These are phyloP conservation scores for Amniataba percoides DNA, from an alignment of 2,797 vertebrate species.

Conservation along the genomic window DNA sequence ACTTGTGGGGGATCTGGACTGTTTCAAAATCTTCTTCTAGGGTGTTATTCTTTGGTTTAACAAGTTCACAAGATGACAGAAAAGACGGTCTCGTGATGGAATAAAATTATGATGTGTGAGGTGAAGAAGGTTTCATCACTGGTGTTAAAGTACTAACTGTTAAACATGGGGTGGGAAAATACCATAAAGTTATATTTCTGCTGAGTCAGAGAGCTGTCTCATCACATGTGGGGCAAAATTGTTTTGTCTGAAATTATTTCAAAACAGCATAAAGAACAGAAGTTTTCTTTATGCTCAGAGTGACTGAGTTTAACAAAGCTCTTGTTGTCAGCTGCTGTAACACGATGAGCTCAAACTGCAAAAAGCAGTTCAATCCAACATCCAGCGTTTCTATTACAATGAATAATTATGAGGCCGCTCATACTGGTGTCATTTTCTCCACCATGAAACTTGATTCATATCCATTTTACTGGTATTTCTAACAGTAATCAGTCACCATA, in stretches of 20 bases:
- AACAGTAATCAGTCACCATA: background rate
- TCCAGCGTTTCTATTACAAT: background rate
- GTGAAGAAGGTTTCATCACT: background rate
- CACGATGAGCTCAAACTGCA: background rate
- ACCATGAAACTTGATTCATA: background rate
- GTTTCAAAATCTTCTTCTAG: slow-evolving; percentile 14
- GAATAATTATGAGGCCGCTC: background rate
- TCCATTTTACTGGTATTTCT: slow-evolving; percentile 1
- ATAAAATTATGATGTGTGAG: slow-evolving; percentile 3
- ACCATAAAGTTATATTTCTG: background rate
- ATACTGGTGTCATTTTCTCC: slow-evolving; percentile 7
- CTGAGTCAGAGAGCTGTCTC: background rate
- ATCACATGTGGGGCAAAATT: background rate
- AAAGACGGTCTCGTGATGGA: background rate
- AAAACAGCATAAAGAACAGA: background rate
- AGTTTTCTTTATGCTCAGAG: background rate
- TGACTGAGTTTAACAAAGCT: background rate
- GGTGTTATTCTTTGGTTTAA: background rate
- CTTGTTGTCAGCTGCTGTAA: background rate
- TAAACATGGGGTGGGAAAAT: background rate
- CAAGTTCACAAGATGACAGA: background rate
- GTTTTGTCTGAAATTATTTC: background rate
- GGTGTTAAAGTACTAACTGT: background rate
- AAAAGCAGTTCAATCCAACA: background rate
- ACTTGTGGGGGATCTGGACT: slow-evolving; percentile 12